These are phyloP conservation scores for Tamandua tetradactyla DNA, from an alignment of 2,797 vertebrate species.

Conservation along the genomic window DNA sequence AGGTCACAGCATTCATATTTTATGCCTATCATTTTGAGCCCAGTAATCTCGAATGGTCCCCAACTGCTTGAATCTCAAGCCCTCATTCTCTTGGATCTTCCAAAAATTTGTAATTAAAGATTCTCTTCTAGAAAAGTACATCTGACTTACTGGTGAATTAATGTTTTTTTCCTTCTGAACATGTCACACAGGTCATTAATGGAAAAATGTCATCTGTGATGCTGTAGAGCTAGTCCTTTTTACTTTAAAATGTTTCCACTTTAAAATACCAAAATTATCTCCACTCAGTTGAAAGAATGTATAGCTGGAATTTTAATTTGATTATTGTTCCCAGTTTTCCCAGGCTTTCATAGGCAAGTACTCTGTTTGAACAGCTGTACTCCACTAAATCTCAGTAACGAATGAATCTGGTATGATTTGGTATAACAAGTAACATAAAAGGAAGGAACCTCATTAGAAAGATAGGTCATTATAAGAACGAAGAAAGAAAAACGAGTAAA, in stretches of 20 bases:
- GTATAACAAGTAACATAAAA: constrained; percentile 72
- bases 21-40: background rate
- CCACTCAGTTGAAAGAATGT: background rate
- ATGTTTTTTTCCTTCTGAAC: constrained; percentile 16
- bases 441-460: constrained; percentile 49
- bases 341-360: constrained; percentile 38
- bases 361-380: constrained; percentile 72
- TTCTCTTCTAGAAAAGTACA: constrained; percentile 7
- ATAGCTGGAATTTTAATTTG: constrained; percentile 58
- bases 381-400: constrained; percentile 61
- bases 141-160: constrained; percentile 39
- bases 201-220: background rate
- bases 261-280: constrained; percentile 59
- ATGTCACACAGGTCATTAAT: background rate
- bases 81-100: constrained; percentile 30
- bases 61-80: background rate
- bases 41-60: background rate
- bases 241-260: constrained; percentile 42
- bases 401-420: constrained; percentile 59
- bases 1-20: background rate
- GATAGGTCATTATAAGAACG: background rate
- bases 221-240: background rate
- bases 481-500: constrained; percentile 6
- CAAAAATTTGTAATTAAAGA: background rate
- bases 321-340: constrained; percentile 56